These are phyloP conservation scores for Ctenomys sociabilis DNA, from an alignment of 2,113 vertebrate species.

Conservation along the genomic window DNA sequence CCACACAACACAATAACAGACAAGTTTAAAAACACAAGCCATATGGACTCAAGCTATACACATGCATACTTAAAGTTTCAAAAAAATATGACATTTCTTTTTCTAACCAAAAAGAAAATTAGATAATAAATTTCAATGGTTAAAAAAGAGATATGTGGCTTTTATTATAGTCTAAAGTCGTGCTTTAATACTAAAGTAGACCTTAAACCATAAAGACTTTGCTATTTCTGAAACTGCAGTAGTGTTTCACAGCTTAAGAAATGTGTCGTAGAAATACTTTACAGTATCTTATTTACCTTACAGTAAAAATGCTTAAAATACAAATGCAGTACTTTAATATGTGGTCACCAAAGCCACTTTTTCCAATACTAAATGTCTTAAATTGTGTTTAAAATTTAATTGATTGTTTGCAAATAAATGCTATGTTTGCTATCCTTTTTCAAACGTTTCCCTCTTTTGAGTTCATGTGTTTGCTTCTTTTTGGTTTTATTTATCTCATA, in stretches of 20 bases:
- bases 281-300: neutral
- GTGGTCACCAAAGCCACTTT: neutral
- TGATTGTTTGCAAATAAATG: neutral
- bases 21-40: conserved; percentile 21
- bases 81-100: neutral
- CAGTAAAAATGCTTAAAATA: neutral
- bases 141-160: neutral
- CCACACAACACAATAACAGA: conserved; percentile 90
- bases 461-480: neutral
- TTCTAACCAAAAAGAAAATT: neutral
- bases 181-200: neutral
- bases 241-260: neutral
- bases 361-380: neutral
- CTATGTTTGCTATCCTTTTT: neutral
- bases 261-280: conserved; percentile 34
- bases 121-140: neutral
- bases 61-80: neutral
- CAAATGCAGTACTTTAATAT: neutral
- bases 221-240: neutral
- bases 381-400: neutral
- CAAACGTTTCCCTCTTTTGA: neutral
- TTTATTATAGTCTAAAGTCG: neutral
- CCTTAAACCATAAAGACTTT: neutral
- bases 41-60: neutral
- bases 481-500: neutral